phyloP scores from a whole-genome alignment of 1,140 invertebrate species.

The Pseudomyrmex flavicornis region DNA sequence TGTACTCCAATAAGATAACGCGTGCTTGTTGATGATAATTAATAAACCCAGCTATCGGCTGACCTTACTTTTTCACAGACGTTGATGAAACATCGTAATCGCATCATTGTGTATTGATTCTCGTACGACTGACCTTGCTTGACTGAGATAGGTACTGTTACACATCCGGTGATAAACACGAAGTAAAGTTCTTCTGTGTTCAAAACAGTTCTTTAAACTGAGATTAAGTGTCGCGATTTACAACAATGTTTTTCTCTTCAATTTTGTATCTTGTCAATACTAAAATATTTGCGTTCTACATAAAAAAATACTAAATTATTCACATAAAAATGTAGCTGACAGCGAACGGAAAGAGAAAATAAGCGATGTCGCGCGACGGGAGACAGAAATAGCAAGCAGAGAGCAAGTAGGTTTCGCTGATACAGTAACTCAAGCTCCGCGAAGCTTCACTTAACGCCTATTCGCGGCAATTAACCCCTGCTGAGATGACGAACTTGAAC shows the following conservation, averaged over 20 bases:
- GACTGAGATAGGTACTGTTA: conserved; percentile 9
- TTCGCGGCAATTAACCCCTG: conserved; percentile 76
- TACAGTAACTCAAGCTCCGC: conserved; percentile 42
- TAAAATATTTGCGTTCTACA: background rate
- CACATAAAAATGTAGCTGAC: background rate
- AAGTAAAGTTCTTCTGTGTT: background rate
- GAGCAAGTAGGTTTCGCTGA: conserved; percentile 32
- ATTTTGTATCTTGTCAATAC: background rate
- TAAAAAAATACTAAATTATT: background rate
- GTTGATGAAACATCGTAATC: conserved; percentile 12
- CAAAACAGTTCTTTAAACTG: background rate
- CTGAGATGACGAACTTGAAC: conserved; percentile 74
- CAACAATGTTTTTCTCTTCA: too few species aligned
- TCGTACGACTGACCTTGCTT: conserved; percentile 6
- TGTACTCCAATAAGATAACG: conserved; percentile 18
- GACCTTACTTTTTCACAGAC: conserved; percentile 12
- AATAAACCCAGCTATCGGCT: conserved; percentile 8
- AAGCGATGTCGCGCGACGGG: background rate
- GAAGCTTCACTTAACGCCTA: conserved; percentile 76
- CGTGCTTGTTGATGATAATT: conserved; percentile 30
- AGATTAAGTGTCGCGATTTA: background rate
- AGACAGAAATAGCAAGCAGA: conserved; percentile 12
- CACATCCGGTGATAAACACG: background rate
- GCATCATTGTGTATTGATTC: background rate
- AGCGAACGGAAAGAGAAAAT: background rate